phyloP scores from a whole-genome alignment of 2,113 vertebrate genomes.

The Diadophis punctatus region DNA sequence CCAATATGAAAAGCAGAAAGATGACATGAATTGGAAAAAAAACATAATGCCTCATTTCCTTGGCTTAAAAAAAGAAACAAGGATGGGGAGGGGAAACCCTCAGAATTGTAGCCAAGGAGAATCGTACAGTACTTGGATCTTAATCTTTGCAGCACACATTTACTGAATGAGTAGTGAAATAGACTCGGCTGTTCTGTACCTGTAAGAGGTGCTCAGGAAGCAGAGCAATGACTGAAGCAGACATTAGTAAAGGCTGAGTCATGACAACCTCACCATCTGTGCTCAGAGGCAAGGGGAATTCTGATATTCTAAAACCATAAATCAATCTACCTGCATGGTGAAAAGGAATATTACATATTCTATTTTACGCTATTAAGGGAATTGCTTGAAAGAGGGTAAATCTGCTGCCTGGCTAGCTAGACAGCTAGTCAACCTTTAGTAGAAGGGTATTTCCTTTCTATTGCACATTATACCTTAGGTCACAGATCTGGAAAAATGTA shows the following conservation, averaged over 20 bases:
- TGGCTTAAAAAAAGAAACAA: neutral
- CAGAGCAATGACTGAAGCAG: neutral
- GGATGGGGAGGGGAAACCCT: neutral
- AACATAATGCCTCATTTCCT: neutral
- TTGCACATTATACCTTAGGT: constrained; percentile 13
- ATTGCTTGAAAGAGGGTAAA: neutral
- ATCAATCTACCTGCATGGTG: neutral
- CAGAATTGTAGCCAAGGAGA: neutral
- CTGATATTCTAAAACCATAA: neutral
- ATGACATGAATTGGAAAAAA: neutral
- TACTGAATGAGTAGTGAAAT: neutral
- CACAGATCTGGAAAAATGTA: constrained; percentile 27
- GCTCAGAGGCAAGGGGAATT: neutral
- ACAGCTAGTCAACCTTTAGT: constrained; percentile 6
- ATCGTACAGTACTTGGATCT: neutral
- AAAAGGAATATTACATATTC: neutral
- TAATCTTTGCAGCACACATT: neutral
- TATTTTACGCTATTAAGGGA: constrained; percentile 9
- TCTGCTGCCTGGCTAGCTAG: neutral
- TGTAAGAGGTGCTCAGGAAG: neutral
- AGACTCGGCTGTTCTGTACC: neutral
- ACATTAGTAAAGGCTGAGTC: neutral
- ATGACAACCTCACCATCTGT: neutral
- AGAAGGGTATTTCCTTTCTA: constrained; percentile 22
- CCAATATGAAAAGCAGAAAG: neutral